These are phyloP conservation scores for Dendroctonus ponderosae DNA, from an alignment of 1,140 invertebrate genomes.

Conservation along the genomic window DNA sequence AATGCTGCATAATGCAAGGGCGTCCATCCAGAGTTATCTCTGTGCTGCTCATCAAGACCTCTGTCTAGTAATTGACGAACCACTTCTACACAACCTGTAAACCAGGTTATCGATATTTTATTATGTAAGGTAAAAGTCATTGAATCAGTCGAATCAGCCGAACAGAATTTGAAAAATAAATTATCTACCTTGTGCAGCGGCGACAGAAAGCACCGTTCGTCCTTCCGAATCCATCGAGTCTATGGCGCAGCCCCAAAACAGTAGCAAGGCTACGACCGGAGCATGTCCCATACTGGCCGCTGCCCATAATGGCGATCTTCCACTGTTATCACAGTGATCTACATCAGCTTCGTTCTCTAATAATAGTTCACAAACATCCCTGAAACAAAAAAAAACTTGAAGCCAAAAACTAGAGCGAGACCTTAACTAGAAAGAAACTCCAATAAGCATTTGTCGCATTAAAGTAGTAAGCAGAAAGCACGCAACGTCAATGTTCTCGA, in stretches of 20 bases:
- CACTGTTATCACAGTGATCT: constrained; percentile 77
- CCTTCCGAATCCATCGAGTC: constrained; percentile 90
- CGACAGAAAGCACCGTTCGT: constrained; percentile 82
- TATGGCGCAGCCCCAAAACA: constrained; percentile 88
- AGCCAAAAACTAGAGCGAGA: not conserved
- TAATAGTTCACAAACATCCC: constrained; percentile 79
- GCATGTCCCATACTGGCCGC: constrained; percentile 85
- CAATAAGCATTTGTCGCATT: too few species aligned
- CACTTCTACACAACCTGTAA: constrained; percentile 67
- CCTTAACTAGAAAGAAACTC: not conserved
- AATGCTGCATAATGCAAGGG: constrained; percentile 91
- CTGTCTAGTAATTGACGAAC: constrained; percentile 85
- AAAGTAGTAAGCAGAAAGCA: too few species aligned
- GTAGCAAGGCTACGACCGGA: constrained; percentile 72
- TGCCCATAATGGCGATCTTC: constrained; percentile 76
- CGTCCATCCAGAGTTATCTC: constrained; percentile 91
- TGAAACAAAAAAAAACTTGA: constrained; percentile 34
- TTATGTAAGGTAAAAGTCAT: not conserved
- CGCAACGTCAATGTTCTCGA: too few species aligned
- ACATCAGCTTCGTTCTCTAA: constrained; percentile 85
- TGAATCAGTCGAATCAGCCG: too few species aligned
- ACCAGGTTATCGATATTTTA: not conserved
- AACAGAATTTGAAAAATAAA: constrained; percentile 5
- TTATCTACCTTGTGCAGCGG: constrained; percentile 76
- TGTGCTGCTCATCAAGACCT: constrained; percentile 86